phyloP scores from a whole-genome alignment of 2,113 vertebrate species.

The Indri indri region DNA sequence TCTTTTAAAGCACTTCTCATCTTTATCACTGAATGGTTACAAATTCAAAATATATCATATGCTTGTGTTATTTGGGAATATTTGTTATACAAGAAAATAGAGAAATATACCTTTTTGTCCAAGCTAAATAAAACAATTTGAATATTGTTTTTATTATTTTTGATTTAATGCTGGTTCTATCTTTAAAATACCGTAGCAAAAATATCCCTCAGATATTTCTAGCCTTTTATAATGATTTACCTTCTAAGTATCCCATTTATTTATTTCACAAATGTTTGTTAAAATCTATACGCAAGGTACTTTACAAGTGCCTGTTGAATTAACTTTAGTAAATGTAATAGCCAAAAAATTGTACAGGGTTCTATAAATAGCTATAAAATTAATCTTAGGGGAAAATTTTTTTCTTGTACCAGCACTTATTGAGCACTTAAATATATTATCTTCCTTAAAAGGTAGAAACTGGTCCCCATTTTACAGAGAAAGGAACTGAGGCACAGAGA shows the following conservation, averaged over 20 bases:
- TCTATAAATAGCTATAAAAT: neutral
- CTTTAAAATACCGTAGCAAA: constrained; percentile 5
- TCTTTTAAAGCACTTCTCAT: neutral
- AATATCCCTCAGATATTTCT: neutral
- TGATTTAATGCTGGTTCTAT: neutral
- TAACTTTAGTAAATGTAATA: constrained; percentile 37
- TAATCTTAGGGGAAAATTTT: neutral
- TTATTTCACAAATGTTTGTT: constrained; percentile 42
- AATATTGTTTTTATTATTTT: constrained; percentile 42
- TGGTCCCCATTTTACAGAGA: neutral
- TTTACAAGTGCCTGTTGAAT: constrained; percentile 10
- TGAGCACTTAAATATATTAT: neutral
- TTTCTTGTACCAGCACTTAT: neutral
- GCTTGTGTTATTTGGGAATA: constrained; percentile 23
- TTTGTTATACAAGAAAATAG: neutral
- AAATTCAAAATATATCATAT: neutral
- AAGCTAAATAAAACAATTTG: constrained; percentile 28
- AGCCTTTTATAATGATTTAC: neutral
- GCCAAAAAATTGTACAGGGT: neutral
- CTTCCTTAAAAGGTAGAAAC: neutral
- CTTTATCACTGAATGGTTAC: constrained; percentile 33
- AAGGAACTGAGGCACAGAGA: constrained; percentile 10
- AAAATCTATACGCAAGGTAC: neutral
- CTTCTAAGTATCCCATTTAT: neutral
- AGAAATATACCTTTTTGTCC: neutral